Evolutionary conservation across 2,797 vertebrate species (phyloP), one percentile per base, ranked within the genome.

Genomic region (Argyrosomus regius): DNA sequence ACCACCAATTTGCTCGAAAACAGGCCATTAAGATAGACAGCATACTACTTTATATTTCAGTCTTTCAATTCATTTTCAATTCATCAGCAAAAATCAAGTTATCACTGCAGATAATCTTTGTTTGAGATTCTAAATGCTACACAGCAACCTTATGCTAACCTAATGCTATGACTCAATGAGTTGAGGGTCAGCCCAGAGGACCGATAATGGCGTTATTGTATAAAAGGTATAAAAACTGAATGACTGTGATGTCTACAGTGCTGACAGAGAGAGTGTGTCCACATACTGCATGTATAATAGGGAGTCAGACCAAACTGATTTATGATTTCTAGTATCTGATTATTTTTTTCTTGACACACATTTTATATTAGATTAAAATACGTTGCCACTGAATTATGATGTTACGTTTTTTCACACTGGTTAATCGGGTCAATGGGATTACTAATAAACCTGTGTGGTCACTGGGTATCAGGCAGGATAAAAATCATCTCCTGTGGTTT

Each of bases 401-500:
- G 57, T 75, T 80, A 77, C 26, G 45, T 52, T 31, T 50, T 62
- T 62, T 48, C 5, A 49, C 28, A 67, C 49, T 18, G 28, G 62
- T 76, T 76, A 82, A 79, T 80, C 50, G 46, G 61, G 77, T 69
- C 80, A 84, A 54, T 52, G 3, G 67, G 79, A 82, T 87, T 88
- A 85, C 69, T 48, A 17, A 61, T 24, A 17, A 28, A 69, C 5
- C n/a, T 71, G 3, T 77, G 52, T 59, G 35, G 46, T 17, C 12
- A 1, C 46, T 57, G 83, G 81, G 89, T 91, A 59, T 91, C 68
- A 62, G 70, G 45, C 18, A 4, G 48, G 39, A 59, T 85, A 64
- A 91, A 68, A 78, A 92, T 95, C 96, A 91, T 94, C 95, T 92
- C 93, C 94, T 94, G 80, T 26, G 87, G 86, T 94, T 93, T 84